A percentile compares a stretch with the other conserved stretches of the same genome.
Conservation (phyloP, 2,113 vertebrate genomes). For the Galbula dea region DNA sequence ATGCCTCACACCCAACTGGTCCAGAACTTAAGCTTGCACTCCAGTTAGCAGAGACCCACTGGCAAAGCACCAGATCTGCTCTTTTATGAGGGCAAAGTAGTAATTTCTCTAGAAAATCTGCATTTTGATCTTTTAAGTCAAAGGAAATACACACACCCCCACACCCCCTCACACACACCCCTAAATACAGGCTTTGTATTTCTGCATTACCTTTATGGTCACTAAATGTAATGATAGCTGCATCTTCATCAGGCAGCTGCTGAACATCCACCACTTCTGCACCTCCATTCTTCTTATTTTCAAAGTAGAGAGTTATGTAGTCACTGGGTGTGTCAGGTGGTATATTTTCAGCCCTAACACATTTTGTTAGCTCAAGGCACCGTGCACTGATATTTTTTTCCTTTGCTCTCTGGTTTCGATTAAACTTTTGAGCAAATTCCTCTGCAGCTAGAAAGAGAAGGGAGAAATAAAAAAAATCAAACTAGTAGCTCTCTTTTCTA, state of each 20-base stretch:
- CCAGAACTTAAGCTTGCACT: neutral
- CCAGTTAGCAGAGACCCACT: neutral
- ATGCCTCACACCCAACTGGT: neutral
- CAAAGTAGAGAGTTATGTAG: slow-evolving; percentile 78
- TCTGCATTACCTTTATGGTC: slow-evolving; percentile 75
- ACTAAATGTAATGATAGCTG: slow-evolving; percentile 80
- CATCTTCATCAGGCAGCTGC: slow-evolving; percentile 69
- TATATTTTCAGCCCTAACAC: slow-evolving; percentile 77
- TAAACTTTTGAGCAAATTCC: slow-evolving; percentile 69
- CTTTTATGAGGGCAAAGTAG: neutral
- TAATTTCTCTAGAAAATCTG: neutral
- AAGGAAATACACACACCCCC: too few species aligned
- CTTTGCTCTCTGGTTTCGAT: slow-evolving; percentile 53
- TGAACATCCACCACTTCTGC: slow-evolving; percentile 54
- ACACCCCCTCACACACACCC: too few species aligned
- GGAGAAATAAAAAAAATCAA: neutral
- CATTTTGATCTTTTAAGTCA: neutral
- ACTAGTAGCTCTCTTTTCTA: neutral
- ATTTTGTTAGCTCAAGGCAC: slow-evolving; percentile 75
- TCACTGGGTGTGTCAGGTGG: slow-evolving; percentile 46
- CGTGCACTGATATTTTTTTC: slow-evolving; percentile 67
- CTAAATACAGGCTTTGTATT: neutral
- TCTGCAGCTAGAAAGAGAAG: slow-evolving; percentile 65
- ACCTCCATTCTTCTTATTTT: slow-evolving; percentile 72
- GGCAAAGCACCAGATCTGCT: neutral